Conservation (phyloP, 1,140 invertebrate genomes). For the Lucilia cuprina region DNA sequence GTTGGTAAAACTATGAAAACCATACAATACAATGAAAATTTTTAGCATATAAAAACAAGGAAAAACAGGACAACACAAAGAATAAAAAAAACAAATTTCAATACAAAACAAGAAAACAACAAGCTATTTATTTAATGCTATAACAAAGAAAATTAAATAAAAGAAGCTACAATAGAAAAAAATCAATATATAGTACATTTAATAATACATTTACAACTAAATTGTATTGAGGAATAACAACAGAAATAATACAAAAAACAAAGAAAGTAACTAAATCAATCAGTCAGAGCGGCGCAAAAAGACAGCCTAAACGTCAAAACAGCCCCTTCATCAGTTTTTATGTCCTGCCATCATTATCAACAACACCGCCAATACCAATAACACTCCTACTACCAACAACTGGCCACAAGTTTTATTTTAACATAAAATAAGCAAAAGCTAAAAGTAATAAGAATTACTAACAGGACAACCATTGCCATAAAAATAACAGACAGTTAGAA, state of each 20-base stretch:
- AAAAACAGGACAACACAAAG: neutral
- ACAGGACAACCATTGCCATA: neutral
- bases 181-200: neutral
- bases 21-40: neutral
- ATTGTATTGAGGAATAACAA: neutral
- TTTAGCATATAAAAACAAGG: neutral
- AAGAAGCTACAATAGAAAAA: neutral
- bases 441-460: neutral
- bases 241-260: neutral
- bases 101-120: neutral
- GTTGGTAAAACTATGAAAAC: neutral
- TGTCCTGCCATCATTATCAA: too few relatives aligned
- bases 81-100: neutral
- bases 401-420: too few relatives aligned
- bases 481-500: neutral
- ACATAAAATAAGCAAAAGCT: neutral
- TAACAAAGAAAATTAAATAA: neutral
- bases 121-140: neutral
- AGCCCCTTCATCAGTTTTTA: too few relatives aligned
- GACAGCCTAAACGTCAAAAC: too few relatives aligned
- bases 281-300: neutral
- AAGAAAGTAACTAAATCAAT: too few relatives aligned
- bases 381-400: too few relatives aligned
- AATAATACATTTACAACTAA: neutral
- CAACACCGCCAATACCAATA: too few relatives aligned